phyloP scores from a whole-genome alignment of 2,888 invertebrate genomes.

The Cynaeus angustus region DNA sequence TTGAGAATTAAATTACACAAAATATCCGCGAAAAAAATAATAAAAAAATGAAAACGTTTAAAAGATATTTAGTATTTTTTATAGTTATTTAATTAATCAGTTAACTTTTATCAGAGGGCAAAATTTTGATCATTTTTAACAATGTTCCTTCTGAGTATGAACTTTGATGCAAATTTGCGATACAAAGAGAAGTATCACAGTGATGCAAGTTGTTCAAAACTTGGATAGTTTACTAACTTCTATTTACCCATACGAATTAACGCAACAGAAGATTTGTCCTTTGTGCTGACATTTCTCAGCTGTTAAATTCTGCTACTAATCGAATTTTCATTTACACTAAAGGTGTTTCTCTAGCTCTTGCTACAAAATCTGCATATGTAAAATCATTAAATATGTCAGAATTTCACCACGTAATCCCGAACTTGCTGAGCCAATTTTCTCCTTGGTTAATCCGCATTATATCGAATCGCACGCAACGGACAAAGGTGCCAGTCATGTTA shows the following conservation, averaged over 20 bases:
- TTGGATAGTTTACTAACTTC: neutral
- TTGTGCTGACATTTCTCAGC: conserved; percentile 13
- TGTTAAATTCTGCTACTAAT: conserved; percentile 37
- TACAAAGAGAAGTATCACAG: too few species aligned
- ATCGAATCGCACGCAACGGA: conserved; percentile 32
- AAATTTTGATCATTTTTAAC: too few species aligned
- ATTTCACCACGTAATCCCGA: conserved; percentile 21
- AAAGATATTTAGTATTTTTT: too few species aligned
- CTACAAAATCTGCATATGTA: conserved; percentile 43
- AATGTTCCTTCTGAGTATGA: too few species aligned
- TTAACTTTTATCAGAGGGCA: too few species aligned
- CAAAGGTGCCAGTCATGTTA: conserved; percentile 16
- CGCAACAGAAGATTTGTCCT: conserved; percentile 31
- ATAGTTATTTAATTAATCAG: too few species aligned
- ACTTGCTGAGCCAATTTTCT: conserved; percentile 31
- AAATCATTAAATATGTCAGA: conserved; percentile 43
- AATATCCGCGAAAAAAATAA: too few species aligned
- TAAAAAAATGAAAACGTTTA: too few species aligned
- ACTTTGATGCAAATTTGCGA: too few species aligned
- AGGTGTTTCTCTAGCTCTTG: conserved; percentile 29
- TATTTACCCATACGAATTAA: neutral
- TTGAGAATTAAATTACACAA: too few species aligned
- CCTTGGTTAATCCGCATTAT: conserved; percentile 18
- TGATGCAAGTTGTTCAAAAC: too few species aligned
- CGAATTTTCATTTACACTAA: conserved; percentile 46